These are phyloP conservation scores for Bungarus multicinctus DNA, from an alignment of 2,113 vertebrate genomes.

Conservation along the genomic window DNA sequence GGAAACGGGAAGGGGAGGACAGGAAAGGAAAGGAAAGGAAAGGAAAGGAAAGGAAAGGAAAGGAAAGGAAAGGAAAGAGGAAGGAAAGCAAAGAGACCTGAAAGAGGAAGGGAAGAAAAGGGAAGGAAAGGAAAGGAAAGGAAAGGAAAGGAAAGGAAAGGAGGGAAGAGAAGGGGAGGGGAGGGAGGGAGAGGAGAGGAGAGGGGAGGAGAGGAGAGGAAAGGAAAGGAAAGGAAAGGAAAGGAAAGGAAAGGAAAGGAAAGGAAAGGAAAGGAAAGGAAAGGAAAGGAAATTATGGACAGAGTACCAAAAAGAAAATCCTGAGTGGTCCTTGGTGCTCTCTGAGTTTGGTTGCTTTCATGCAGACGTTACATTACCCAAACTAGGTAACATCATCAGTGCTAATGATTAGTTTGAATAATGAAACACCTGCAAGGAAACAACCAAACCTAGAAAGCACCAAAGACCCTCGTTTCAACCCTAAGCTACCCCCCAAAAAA, in stretches of 20 bases:
- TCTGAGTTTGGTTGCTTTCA: too few relatives aligned
- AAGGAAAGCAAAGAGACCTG: too few relatives aligned
- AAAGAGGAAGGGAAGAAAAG: background rate
- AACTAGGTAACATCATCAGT: too few relatives aligned
- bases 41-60: background rate
- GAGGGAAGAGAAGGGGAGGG: too few relatives aligned
- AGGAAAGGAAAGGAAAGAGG: background rate
- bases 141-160: too few relatives aligned
- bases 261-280: background rate
- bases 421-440: background rate
- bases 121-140: background rate
- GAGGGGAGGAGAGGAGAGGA: background rate
- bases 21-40: fast-evolving
- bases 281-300: background rate
- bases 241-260: background rate
- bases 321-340: too few relatives aligned
- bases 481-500: too few relatives aligned
- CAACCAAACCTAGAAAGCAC: background rate
- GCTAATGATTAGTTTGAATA: too few relatives aligned
- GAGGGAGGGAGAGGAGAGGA: too few relatives aligned
- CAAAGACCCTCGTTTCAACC: background rate
- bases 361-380: too few relatives aligned
- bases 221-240: background rate
- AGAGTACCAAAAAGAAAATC: background rate
- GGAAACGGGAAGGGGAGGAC: background rate